Base-by-base conservation (phyloP, 2,113 vertebrate genomes). In the Amphiprion percula region DNA sequence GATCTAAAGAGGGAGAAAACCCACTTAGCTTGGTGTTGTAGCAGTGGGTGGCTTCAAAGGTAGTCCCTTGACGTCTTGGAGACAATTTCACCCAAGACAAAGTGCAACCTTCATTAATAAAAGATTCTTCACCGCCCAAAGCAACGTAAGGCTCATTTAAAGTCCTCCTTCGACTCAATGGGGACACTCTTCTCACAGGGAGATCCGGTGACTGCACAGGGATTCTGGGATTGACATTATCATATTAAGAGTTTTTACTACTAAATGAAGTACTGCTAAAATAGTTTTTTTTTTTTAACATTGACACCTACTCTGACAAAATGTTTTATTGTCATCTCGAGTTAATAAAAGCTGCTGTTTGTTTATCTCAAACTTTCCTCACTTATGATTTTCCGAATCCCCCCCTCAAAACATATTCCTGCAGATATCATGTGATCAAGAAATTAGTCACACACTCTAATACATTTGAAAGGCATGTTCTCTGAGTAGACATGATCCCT, bases 21-120 rank as follows among this genome's bases (percentile, higher is more conserved):
- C 81, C 72, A 86, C 80, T 87, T 56, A 83, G 74, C 79, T 70
- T 7, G 10, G 73, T 80, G 75, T 71, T 78, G 61, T 37, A 76
- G 77, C 77, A 41, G 87, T 53, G 76, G 68, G 84, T 74, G 87
- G 86, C 77, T 66, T 75, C 73, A 41, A 26, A 63, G 66, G 59
- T 68, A 37, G 65, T 81, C 78, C 64, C 87, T 49, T 73, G 80
- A 72, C 52, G 67, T 75, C 66, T 77, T 26, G 59, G 68, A 88
- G 84, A 85, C 15, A 19, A 62, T 84, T 83, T 88, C 74, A 82
- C 88, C 80, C 55, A 77, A 88, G 86, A 91, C 83, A 80, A 82
- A 90, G 91, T 84, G 85, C 76, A 79, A 28, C 62, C 73, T 69
- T 91, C 87, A 90, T 93, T 91, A 92, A 93, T 94, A 92, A 93